These are phyloP conservation scores for Antheraea assamensis DNA, from an alignment of 2,888 invertebrate species.

Conservation along the genomic window DNA sequence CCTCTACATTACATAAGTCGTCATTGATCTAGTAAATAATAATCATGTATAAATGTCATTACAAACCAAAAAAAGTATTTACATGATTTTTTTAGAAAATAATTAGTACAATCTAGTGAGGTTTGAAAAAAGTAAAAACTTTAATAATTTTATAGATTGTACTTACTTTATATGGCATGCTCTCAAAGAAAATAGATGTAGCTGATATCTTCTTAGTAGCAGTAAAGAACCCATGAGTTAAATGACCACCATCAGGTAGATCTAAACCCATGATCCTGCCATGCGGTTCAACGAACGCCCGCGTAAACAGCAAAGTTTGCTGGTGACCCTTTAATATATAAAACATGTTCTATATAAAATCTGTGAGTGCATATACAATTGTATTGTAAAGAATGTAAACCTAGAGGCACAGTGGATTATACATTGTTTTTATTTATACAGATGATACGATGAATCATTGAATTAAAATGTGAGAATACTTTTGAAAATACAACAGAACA, in stretches of 20 bases:
- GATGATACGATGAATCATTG: too few species aligned
- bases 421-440: background rate
- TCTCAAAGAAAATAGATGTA: constrained; percentile 98
- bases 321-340: constrained; percentile 86
- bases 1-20: background rate
- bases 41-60: background rate
- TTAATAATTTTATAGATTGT: background rate
- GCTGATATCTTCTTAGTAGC: constrained; percentile 95
- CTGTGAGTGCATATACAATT: background rate
- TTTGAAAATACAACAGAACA: too few species aligned
- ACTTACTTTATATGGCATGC: constrained; percentile 96
- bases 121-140: background rate
- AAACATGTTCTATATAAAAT: background rate
- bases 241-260: constrained; percentile 98
- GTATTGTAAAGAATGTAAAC: background rate
- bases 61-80: background rate
- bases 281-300: constrained; percentile 93
- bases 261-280: constrained; percentile 98
- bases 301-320: constrained; percentile 99
- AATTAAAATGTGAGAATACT: too few species aligned
- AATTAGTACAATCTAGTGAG: background rate
- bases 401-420: background rate
- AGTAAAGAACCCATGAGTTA: constrained; percentile 96
- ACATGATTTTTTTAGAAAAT: background rate
- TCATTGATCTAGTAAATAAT: constrained; percentile 4